Percentiles rank a stretch among this genome's conserved stretches.
These are phyloP conservation scores for Hipparchia sbordonii DNA, from an alignment of 2,888 invertebrate species.

Conservation along the genomic window DNA sequence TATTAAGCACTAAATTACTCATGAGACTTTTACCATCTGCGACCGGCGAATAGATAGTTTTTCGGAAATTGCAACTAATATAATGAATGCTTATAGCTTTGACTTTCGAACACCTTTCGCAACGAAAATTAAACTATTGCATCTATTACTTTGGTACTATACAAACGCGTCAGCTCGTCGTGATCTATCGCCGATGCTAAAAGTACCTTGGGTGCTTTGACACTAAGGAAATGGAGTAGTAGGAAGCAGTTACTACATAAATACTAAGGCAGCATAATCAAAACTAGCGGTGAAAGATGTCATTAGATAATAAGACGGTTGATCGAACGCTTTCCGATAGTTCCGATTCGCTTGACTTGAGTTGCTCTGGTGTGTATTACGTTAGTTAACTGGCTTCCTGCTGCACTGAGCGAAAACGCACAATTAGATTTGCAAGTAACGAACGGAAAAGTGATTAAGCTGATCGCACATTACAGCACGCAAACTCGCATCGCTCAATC, in stretches of 20 bases:
- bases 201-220: neutral
- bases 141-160: neutral
- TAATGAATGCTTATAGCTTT: too few relatives aligned
- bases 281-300: conserved; percentile 22
- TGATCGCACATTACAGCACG: conserved; percentile 10
- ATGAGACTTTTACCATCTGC: neutral
- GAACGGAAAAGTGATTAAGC: conserved; percentile 10
- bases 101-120: neutral
- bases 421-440: conserved; percentile 19
- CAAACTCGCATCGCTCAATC: neutral
- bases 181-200: neutral
- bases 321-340: conserved; percentile 39
- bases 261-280: conserved; percentile 26
- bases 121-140: neutral
- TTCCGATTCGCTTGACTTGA: conserved; percentile 34
- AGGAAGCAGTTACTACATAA: conserved; percentile 30
- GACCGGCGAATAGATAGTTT: neutral
- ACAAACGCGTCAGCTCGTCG: too few relatives aligned
- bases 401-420: conserved; percentile 25
- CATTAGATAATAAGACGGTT: conserved; percentile 35
- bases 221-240: conserved; percentile 1
- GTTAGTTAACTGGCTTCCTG: conserved; percentile 34
- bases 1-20: conserved; percentile 12
- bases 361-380: conserved; percentile 38
- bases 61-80: neutral